Evolutionary conservation across 2,797 vertebrate species (phyloP).

Genomic region (Microhierax caerulescens): DNA sequence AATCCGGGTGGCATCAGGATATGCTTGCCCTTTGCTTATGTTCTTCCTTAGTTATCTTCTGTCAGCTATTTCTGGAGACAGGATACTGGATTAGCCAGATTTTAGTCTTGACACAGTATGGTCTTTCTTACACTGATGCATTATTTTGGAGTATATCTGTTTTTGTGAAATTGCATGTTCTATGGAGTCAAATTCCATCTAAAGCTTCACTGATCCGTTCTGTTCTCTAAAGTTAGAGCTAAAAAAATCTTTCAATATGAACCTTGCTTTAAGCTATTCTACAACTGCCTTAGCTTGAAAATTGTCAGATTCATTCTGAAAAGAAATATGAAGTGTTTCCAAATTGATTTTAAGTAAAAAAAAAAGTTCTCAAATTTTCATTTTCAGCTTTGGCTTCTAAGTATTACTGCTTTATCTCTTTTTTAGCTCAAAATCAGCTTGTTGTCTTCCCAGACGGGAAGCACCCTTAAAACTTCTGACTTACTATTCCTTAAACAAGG

Average conservation of each 20-base stretch:
- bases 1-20: neutral
- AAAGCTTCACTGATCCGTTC: neutral
- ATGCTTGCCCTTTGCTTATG: neutral
- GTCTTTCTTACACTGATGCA: neutral
- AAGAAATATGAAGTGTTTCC: neutral
- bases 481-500: neutral
- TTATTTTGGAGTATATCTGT: neutral
- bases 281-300: neutral
- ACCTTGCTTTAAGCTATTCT: neutral
- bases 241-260: neutral
- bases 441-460: neutral
- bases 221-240: neutral
- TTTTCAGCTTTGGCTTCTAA: neutral
- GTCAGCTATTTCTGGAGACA: neutral
- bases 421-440: neutral
- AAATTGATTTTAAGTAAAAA: neutral
- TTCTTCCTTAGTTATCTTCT: neutral
- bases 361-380: neutral
- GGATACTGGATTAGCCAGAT: neutral
- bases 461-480: neutral
- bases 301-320: neutral
- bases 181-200: neutral
- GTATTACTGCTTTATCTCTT: neutral
- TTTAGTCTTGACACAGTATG: neutral
- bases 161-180: neutral